phyloP scores from a whole-genome alignment of 1,140 invertebrate species.

The Zaprionus tsacasi region DNA sequence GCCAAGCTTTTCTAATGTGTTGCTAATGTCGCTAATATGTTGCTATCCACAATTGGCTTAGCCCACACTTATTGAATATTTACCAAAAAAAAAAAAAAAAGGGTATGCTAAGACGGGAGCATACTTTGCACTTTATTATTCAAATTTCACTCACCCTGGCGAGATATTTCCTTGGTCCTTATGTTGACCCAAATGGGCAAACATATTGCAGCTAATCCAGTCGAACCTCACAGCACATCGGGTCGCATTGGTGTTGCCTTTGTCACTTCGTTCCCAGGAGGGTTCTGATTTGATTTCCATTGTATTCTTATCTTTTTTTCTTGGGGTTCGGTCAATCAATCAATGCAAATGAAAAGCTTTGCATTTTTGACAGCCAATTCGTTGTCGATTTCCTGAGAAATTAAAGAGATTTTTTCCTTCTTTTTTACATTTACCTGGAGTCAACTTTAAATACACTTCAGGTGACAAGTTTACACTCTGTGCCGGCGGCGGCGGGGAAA shows the following conservation, averaged over 20 bases:
- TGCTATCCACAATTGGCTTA: background rate
- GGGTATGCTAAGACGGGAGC: conserved; percentile 1
- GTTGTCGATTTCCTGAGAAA: conserved; percentile 23
- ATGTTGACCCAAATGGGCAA: conserved; percentile 28
- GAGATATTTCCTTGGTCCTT: conserved; percentile 9
- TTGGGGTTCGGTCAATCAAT: conserved; percentile 57
- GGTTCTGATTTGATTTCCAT: conserved; percentile 20
- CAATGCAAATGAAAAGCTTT: conserved; percentile 52
- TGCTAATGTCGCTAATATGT: background rate
- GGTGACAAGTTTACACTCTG: conserved; percentile 28
- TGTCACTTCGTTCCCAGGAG: conserved; percentile 27
- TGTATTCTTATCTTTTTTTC: conserved; percentile 8
- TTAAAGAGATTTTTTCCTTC: conserved; percentile 36
- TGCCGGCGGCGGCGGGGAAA: conserved; percentile 15
- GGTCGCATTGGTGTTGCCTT: conserved; percentile 26
- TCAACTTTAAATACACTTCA: conserved; percentile 31
- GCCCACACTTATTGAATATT: background rate
- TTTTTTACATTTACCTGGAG: background rate
- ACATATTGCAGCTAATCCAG: conserved; percentile 57
- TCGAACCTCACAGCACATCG: background rate
- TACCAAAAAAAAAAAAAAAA: background rate
- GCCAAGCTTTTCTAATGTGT: too few relatives aligned
- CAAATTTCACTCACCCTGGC: conserved; percentile 8
- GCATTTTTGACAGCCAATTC: conserved; percentile 40
- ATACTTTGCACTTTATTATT: conserved; percentile 8